Conservation (phyloP, 92 coral and sea anemone species). For the Zoanthus solanderi region DNA sequence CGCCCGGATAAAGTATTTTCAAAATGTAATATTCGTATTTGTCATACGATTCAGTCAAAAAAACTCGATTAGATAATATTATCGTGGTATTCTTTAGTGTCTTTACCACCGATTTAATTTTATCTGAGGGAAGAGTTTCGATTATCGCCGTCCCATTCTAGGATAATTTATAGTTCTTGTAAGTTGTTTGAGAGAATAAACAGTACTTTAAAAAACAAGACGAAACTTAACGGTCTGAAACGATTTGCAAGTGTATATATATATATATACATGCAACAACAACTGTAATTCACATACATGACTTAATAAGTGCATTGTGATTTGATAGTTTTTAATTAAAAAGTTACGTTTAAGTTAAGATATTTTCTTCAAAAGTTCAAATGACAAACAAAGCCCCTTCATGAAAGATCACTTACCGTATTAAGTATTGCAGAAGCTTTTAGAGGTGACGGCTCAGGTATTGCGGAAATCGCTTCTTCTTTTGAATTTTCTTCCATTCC, state of each 20-base stretch:
- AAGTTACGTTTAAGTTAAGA: neutral
- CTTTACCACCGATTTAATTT: neutral
- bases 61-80: no score
- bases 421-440: slow-evolving; percentile 9
- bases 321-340: neutral
- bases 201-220: neutral
- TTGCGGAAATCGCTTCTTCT: neutral
- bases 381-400: neutral
- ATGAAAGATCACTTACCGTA: slow-evolving; percentile 15
- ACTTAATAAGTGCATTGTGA: neutral
- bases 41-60: no score
- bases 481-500: slow-evolving; percentile 6
- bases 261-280: no score
- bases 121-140: no score
- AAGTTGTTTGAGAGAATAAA: neutral
- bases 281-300: neutral
- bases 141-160: neutral
- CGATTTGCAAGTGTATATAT: neutral
- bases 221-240: neutral
- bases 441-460: neutral
- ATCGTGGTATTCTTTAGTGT: no score
- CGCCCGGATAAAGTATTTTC: no score
- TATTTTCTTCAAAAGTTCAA: neutral
- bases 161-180: neutral
- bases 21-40: no score